These are phyloP conservation scores for Camponotus floridanus DNA, from an alignment of 1,140 invertebrate species.

Conservation along the genomic window DNA sequence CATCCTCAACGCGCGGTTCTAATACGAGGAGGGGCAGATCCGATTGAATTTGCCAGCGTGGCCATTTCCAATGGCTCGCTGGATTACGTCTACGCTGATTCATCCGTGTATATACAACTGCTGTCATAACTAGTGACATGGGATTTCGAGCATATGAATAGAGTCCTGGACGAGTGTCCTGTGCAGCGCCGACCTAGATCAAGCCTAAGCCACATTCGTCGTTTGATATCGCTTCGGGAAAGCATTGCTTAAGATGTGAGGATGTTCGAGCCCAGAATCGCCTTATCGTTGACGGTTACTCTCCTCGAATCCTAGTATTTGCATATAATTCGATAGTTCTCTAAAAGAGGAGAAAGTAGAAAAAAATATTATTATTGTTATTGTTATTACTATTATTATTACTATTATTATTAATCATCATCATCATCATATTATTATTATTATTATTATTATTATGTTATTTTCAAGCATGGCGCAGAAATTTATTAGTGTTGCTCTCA, in stretches of 20 bases:
- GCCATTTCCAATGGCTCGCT: conserved; percentile 62
- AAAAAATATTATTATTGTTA: neutral
- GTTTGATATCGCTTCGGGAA: conserved; percentile 18
- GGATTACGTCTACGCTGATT: conserved; percentile 69
- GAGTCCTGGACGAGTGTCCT: conserved; percentile 54
- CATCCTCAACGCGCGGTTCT: conserved; percentile 10
- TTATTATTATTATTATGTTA: conserved; percentile 15
- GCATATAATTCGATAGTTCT: conserved; percentile 11
- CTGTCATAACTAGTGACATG: conserved; percentile 70
- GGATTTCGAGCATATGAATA: conserved; percentile 66
- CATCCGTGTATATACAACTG: conserved; percentile 66
- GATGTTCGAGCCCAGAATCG: conserved; percentile 60
- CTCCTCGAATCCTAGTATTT: neutral
- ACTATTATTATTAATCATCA: neutral
- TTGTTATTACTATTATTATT: neutral
- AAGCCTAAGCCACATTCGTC: conserved; percentile 9
- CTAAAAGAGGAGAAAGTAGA: no score
- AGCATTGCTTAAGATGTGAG: conserved; percentile 42
- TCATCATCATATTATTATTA: neutral
- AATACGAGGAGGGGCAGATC: conserved; percentile 1
- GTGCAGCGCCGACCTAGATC: conserved; percentile 53
- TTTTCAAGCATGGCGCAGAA: neutral
- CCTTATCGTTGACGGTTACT: conserved; percentile 41
- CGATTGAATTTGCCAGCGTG: conserved; percentile 62
- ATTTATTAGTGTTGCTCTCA: neutral